Evolutionary conservation across 1,140 invertebrate genomes (phyloP).

Genomic region (Rhagoletis zephyria): DNA sequence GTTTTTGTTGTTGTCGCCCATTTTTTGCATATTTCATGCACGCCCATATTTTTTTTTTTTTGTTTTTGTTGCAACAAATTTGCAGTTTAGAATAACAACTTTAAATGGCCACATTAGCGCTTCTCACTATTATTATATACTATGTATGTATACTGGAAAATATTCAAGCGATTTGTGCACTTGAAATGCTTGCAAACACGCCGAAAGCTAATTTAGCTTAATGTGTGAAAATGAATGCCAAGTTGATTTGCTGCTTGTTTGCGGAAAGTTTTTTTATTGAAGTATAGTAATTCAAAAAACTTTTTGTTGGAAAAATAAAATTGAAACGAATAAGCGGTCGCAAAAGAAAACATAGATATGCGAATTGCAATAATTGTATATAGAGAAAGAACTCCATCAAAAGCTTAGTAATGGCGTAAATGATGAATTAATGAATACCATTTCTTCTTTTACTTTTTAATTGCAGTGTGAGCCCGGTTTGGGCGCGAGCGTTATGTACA

Average conservation of each 20-base stretch:
- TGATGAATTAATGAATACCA: too few relatives aligned
- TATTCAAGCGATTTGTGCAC: not conserved
- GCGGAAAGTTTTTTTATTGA: not conserved
- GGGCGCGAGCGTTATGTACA: slow-evolving; percentile 98
- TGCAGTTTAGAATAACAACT: slow-evolving; percentile 30
- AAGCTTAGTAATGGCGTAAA: too few relatives aligned
- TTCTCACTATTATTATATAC: slow-evolving; percentile 11
- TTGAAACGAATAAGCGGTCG: too few relatives aligned
- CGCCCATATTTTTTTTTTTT: not conserved
- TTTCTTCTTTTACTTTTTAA: slow-evolving; percentile 24
- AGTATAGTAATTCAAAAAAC: not conserved
- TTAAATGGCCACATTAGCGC: slow-evolving; percentile 31
- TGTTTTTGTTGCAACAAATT: slow-evolving; percentile 19
- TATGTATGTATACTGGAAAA: not conserved
- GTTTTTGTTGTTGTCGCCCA: not conserved
- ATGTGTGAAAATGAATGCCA: slow-evolving; percentile 31
- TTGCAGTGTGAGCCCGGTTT: slow-evolving; percentile 97
- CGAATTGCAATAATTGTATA: not conserved
- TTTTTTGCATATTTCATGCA: not conserved
- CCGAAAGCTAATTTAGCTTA: slow-evolving; percentile 24
- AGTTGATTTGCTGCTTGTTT: not conserved
- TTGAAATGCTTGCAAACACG: slow-evolving; percentile 38
- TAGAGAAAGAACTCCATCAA: too few relatives aligned
- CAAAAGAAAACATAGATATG: too few relatives aligned
- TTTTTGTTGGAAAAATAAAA: too few relatives aligned